Evolutionary conservation across 2,888 invertebrate species (phyloP).

Genomic region (Onthophagus sagittarius): DNA sequence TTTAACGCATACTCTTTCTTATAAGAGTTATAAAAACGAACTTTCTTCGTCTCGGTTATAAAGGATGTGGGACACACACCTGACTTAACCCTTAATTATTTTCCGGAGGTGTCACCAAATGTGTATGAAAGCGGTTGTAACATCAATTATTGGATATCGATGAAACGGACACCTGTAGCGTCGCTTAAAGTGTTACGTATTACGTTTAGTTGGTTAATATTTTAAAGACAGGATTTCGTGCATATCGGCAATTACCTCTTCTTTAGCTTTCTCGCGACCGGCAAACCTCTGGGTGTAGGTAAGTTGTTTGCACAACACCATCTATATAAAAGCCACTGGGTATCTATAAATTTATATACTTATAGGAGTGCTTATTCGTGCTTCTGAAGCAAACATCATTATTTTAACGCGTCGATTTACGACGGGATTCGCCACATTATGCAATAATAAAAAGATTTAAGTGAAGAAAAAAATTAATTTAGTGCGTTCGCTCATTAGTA

Average conservation of each 20-base stretch:
- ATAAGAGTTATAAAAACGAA: background rate
- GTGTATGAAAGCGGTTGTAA: background rate
- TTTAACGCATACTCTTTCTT: too few species aligned
- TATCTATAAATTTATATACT: background rate
- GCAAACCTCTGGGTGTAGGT: background rate
- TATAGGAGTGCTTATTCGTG: background rate
- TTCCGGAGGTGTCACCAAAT: background rate
- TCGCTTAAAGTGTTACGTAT: slow-evolving; percentile 8
- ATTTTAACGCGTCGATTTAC: background rate
- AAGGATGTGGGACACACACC: background rate
- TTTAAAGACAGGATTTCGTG: slow-evolving; percentile 5
- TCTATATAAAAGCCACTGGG: background rate
- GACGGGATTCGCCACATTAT: background rate
- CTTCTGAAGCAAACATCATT: background rate
- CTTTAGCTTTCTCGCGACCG: slow-evolving; percentile 2
- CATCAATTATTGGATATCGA: background rate
- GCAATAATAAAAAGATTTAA: background rate
- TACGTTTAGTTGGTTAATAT: background rate
- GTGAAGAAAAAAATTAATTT: background rate
- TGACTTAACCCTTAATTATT: background rate
- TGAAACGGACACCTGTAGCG: slow-evolving; percentile 7
- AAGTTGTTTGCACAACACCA: background rate
- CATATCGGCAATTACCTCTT: slow-evolving; percentile 6
- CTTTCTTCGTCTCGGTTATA: background rate
- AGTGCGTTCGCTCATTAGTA: background rate